A percentile compares a stretch with the other conserved stretches of the same genome.
phyloP scores from a whole-genome alignment of 2,888 invertebrate species.

The Rugalucina vietnamica region DNA sequence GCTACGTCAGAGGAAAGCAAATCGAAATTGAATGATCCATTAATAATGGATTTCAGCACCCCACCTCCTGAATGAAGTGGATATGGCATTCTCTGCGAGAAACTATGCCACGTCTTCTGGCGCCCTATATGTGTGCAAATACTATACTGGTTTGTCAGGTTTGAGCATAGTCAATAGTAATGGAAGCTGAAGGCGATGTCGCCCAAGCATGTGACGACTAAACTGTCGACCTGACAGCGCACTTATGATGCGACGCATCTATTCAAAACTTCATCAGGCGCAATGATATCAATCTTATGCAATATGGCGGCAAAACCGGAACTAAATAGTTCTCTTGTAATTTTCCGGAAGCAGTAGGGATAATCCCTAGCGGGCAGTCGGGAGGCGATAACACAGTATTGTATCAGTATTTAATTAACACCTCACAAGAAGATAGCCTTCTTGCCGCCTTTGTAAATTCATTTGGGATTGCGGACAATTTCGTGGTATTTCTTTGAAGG shows the following conservation, averaged over 20 bases:
- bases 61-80: no score
- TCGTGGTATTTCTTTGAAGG: slow-evolving; percentile 55
- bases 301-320: slow-evolving; percentile 11
- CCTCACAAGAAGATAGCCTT: slow-evolving; percentile 49
- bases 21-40: no score
- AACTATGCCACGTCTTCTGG: no score
- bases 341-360: slow-evolving; percentile 28
- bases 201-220: background rate
- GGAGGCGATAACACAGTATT: slow-evolving; percentile 46
- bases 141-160: no score
- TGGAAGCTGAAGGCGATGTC: no score
- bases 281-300: slow-evolving; percentile 10
- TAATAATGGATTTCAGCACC: no score
- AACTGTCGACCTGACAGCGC: background rate
- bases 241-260: no score
- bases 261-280: slow-evolving; percentile 4
- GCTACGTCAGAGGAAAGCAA: no score
- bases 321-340: slow-evolving; percentile 10
- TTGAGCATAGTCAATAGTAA: no score
- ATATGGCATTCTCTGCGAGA: no score
- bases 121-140: no score
- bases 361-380: slow-evolving; percentile 36
- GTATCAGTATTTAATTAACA: slow-evolving; percentile 56
- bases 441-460: slow-evolving; percentile 39
- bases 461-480: slow-evolving; percentile 43